phyloP scores from a whole-genome alignment of 2,113 vertebrate species.

The Anser brachyrhynchus region DNA sequence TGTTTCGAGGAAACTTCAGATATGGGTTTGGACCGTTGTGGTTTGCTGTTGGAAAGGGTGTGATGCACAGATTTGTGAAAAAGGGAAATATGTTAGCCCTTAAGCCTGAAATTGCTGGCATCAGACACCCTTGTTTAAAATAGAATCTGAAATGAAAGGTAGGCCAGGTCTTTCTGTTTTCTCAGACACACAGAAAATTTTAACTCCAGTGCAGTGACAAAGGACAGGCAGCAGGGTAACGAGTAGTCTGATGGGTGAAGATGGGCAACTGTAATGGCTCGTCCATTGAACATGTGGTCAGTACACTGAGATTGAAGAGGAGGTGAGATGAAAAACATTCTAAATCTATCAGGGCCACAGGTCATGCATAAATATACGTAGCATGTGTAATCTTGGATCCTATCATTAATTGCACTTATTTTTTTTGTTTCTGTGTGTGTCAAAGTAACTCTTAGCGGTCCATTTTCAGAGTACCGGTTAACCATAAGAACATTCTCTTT shows the following conservation, averaged over 20 bases:
- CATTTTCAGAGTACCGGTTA: neutral
- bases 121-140: neutral
- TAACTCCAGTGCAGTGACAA: no score
- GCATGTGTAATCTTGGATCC: neutral
- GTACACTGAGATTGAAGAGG: neutral
- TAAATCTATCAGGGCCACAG: neutral
- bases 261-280: neutral
- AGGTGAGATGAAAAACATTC: neutral
- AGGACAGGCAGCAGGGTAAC: neutral
- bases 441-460: neutral
- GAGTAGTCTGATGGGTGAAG: neutral
- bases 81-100: no score
- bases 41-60: neutral
- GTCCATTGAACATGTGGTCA: neutral
- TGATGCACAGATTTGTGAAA: no score
- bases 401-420: neutral
- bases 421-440: neutral
- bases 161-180: neutral
- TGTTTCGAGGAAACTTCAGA: neutral
- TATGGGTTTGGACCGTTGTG: neutral
- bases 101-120: neutral
- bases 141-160: neutral
- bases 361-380: neutral
- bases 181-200: neutral
- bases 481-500: neutral